Base-by-base conservation (phyloP, 2,888 invertebrate species). In the Ditula angustiorana region DNA sequence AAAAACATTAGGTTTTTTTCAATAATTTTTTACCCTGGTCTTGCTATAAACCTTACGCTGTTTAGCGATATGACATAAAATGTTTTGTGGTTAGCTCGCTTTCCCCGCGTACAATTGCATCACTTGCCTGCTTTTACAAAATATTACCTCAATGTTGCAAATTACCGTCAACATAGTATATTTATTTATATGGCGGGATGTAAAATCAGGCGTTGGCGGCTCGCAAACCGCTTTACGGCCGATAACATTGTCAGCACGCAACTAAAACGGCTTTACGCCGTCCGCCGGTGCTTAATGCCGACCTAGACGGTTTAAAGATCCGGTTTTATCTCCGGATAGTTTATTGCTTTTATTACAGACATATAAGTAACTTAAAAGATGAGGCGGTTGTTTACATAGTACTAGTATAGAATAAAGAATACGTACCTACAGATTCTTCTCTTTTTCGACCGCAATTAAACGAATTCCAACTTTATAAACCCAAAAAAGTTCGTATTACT, bases 231-330 rank as follows among this genome's bases (percentile, higher is more conserved):
- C 65, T 77, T 85, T 83, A 85, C 79, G 73, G 74, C 77, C 81
- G 75, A 80, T 82, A 80, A 80, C 77, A 69, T 69, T 67, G 78
- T 76, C 80, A 83, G 82, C 83, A 84, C 81, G 78, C 75, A 71
- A 77, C 74, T 76, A 82, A 76, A 78, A 80, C 78, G 69, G 74
- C 71, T 77, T 84, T 81, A 79, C 72, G 73, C 75, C 75, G 68
- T 35, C 13, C 52, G 56, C n/a, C 37, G 57, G 41, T 52, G 28
- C 61, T 66, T 61, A 66, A 23, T 37, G 19, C 23, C 57, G 33
- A 35, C 58, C 47, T 47, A 35, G 47, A 58, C 33, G 57, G 21
- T 57, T 46, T 58, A 47, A 47, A 47, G 13, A 13, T 16, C 13
- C 21, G 23, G 5, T 33, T 58, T 24, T 58, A 47, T 58, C 58